These are phyloP conservation scores for Leptinotarsa undecemlineata DNA, from an alignment of 1,140 invertebrate genomes.

Conservation along the genomic window DNA sequence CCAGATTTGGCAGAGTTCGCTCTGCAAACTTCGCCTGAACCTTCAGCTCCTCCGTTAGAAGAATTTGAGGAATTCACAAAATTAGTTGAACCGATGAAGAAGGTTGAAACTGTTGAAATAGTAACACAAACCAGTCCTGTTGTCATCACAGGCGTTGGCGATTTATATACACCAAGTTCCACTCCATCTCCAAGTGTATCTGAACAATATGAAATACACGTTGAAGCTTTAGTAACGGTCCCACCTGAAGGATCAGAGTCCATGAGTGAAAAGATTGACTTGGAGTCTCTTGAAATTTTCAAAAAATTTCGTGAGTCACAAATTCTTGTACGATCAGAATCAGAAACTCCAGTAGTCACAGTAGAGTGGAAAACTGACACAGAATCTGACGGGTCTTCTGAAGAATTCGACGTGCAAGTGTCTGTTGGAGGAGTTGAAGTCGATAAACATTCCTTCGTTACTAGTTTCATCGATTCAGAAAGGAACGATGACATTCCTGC, in stretches of 20 bases:
- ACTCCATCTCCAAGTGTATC: conserved; percentile 47
- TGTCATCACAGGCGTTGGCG: conserved; percentile 41
- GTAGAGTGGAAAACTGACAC: neutral
- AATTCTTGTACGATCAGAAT: neutral
- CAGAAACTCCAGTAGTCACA: conserved; percentile 10
- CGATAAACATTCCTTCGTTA: conserved; percentile 33
- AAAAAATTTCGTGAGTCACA: neutral
- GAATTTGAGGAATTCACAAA: neutral
- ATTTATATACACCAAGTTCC: conserved; percentile 34
- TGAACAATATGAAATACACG: conserved; percentile 67
- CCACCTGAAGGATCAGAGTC: conserved; percentile 56
- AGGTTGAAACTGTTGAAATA: conserved; percentile 51
- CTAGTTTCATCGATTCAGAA: conserved; percentile 40
- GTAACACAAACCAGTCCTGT: conserved; percentile 57
- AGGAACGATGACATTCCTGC: conserved; percentile 22
- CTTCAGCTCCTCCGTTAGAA: conserved; percentile 53
- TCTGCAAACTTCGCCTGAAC: conserved; percentile 62
- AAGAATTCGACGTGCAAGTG: conserved; percentile 43
- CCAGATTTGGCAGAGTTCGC: conserved; percentile 42
- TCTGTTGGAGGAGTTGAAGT: conserved; percentile 42
- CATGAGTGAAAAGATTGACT: conserved; percentile 15
- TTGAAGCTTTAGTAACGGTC: conserved; percentile 64
- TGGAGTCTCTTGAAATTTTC: neutral
- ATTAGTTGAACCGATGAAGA: conserved; percentile 17
- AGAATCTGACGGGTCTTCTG: conserved; percentile 36